A percentile compares a stretch with the other conserved stretches of the same genome.
Conservation (phyloP, 1,140 invertebrate genomes). For the Penaeus indicus region DNA sequence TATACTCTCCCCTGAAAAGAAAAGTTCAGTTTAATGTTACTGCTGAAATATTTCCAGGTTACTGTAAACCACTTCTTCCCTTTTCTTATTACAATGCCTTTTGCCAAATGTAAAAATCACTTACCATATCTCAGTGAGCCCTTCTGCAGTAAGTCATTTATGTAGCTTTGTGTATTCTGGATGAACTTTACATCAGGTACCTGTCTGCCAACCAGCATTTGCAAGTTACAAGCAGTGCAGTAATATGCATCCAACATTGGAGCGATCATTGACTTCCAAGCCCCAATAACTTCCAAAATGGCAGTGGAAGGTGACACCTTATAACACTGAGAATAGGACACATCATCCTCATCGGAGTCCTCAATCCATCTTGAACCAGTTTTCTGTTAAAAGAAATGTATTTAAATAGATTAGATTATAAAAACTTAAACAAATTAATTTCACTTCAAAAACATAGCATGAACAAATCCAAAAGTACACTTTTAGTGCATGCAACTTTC, state of each 20-base stretch:
- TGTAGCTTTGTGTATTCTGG: conserved; percentile 72
- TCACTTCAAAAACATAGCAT: too few relatives aligned
- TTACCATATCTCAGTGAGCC: conserved; percentile 79
- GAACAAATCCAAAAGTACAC: not conserved
- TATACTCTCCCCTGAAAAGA: conserved; percentile 47
- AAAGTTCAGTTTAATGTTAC: not conserved
- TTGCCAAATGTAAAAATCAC: conserved; percentile 54
- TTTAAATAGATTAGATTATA: conserved; percentile 60
- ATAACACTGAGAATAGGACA: too few relatives aligned
- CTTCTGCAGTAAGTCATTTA: conserved; percentile 77
- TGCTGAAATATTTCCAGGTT: too few relatives aligned
- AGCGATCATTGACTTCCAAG: too few relatives aligned
- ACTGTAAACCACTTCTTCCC: too few relatives aligned
- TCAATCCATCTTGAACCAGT: too few relatives aligned
- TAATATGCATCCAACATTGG: conserved; percentile 28
- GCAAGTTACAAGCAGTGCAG: too few relatives aligned
- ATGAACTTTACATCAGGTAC: conserved; percentile 80
- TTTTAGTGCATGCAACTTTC: not conserved
- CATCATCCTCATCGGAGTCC: conserved; percentile 66
- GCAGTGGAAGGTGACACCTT: too few relatives aligned
- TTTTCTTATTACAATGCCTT: too few relatives aligned
- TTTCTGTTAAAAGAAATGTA: too few relatives aligned
- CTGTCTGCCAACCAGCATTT: too few relatives aligned
- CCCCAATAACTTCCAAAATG: too few relatives aligned
- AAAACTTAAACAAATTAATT: conserved; percentile 66